phyloP scores from a whole-genome alignment of 2,113 vertebrate genomes.

The Anhinga rufa region DNA sequence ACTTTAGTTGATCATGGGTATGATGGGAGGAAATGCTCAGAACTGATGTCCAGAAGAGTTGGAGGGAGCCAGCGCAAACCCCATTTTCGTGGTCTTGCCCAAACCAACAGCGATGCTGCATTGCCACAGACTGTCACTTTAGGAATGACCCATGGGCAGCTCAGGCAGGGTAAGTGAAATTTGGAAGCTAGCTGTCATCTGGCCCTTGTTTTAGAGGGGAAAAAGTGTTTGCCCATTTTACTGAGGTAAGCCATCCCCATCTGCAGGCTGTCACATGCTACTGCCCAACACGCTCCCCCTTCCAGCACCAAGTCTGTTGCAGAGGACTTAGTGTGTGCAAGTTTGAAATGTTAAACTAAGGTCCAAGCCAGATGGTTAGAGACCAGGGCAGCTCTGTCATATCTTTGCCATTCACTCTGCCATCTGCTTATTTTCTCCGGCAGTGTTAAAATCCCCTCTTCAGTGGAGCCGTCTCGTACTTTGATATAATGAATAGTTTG shows the following conservation, averaged over 20 bases:
- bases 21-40: not conserved
- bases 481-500: not conserved
- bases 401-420: not conserved
- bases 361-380: not conserved
- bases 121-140: not conserved
- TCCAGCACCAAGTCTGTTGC: not conserved
- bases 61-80: not conserved
- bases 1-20: rapidly evolving
- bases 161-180: not conserved
- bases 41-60: not conserved
- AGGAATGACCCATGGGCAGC: not conserved
- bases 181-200: not conserved
- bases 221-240: not conserved
- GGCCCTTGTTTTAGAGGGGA: not conserved
- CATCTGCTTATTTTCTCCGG: conserved; percentile 12
- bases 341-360: not conserved
- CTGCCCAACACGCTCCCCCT: not conserved
- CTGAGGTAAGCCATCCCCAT: rapidly evolving
- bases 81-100: not conserved
- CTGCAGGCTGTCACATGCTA: rapidly evolving
- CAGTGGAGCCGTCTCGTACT: not conserved
- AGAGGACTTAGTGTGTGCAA: not conserved
- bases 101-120: not conserved
- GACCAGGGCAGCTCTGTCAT: not conserved
- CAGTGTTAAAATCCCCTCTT: not conserved